A percentile compares a stretch with the other conserved stretches of the same genome.
phyloP scores from a whole-genome alignment of 2,797 vertebrate genomes.

The Nasua narica region DNA sequence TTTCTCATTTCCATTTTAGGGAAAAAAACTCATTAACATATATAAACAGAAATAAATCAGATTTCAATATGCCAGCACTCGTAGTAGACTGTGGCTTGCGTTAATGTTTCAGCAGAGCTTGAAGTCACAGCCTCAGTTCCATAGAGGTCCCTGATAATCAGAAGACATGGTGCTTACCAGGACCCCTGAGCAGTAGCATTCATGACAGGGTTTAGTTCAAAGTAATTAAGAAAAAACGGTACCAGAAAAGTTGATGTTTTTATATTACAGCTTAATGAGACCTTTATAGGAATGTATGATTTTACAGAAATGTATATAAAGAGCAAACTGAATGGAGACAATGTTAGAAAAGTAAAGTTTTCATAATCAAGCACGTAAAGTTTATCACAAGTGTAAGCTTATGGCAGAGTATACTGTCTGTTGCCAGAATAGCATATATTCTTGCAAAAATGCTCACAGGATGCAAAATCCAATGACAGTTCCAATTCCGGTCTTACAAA shows the following conservation, averaged over 20 bases:
- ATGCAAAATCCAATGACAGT: conserved; percentile 47
- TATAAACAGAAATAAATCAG: conserved; percentile 55
- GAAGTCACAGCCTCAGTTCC: conserved; percentile 75
- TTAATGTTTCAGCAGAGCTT: conserved; percentile 81
- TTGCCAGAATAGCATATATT: conserved; percentile 81
- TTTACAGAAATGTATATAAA: conserved; percentile 70
- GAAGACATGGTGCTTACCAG: conserved; percentile 59
- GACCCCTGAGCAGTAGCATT: conserved; percentile 75
- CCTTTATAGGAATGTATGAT: conserved; percentile 59
- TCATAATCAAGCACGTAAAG: conserved; percentile 81
- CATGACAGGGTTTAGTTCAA: conserved; percentile 79
- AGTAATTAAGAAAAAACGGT: conserved; percentile 84
- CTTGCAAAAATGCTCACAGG: conserved; percentile 71
- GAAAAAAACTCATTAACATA: conserved; percentile 65
- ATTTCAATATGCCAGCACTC: conserved; percentile 45
- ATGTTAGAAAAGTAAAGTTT: conserved; percentile 76
- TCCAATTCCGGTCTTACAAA: conserved; percentile 51
- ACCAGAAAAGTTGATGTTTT: conserved; percentile 82
- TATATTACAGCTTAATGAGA: conserved; percentile 81
- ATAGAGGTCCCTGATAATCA: conserved; percentile 65
- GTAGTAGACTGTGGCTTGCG: conserved; percentile 45
- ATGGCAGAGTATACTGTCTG: conserved; percentile 82
- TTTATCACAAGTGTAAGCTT: conserved; percentile 77
- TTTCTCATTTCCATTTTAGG: conserved; percentile 57
- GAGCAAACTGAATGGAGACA: conserved; percentile 76